Evolutionary conservation across 1,140 invertebrate genomes (phyloP).

Genomic region (Polyergus mexicanus): DNA sequence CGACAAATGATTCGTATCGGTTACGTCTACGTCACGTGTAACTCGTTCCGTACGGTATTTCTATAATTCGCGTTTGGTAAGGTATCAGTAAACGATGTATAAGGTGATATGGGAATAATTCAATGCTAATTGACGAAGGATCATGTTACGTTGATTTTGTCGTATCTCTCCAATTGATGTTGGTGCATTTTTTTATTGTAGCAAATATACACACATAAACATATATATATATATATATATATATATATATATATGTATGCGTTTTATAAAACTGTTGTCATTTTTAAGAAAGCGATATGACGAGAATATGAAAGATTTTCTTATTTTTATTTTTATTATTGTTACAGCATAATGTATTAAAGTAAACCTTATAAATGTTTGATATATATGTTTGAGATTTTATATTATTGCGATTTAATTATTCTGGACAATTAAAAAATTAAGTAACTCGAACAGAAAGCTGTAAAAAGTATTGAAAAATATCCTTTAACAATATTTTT

Average conservation of each 20-base stretch:
- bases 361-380: neutral
- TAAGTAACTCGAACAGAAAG: neutral
- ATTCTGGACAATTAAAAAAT: neutral
- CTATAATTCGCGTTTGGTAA: slow-evolving; percentile 6
- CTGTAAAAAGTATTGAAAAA: neutral
- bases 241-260: no score
- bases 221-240: no score
- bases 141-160: neutral
- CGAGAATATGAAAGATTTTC: neutral
- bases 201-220: no score
- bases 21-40: slow-evolving; percentile 17
- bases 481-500: neutral
- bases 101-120: neutral
- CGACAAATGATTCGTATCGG: slow-evolving; percentile 44
- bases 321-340: slow-evolving; percentile 7
- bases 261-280: no score
- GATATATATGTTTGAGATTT: neutral
- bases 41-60: slow-evolving; percentile 15
- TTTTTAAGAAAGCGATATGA: neutral
- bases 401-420: neutral
- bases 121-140: neutral
- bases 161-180: neutral
- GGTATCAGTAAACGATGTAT: neutral
- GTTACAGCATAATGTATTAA: neutral
- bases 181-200: neutral